These are phyloP conservation scores for Parazoanthus darwini DNA, from an alignment of 92 coral and sea anemone species.

Conservation along the genomic window DNA sequence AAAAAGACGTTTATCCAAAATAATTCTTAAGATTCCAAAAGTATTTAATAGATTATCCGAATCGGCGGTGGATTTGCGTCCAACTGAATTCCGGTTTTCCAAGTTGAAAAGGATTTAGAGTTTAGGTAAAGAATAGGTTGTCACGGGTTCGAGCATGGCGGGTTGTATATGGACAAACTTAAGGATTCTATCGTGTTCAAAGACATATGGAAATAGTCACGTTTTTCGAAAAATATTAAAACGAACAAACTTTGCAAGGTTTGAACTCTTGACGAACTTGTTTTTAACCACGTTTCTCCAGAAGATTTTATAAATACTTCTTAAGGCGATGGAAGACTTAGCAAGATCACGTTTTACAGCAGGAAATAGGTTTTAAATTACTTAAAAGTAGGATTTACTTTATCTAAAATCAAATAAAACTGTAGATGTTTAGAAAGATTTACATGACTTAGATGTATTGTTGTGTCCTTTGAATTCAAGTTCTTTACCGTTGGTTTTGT, in stretches of 20 bases:
- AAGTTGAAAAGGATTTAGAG: neutral
- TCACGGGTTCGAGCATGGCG: too few relatives aligned
- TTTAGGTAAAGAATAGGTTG: too few relatives aligned
- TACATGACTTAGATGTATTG: neutral
- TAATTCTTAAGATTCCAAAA: neutral
- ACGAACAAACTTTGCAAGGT: too few relatives aligned
- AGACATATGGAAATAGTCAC: too few relatives aligned
- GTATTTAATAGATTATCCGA: neutral
- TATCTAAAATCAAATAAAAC: too few relatives aligned
- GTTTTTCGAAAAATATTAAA: too few relatives aligned
- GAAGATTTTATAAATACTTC: neutral
- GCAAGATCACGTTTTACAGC: neutral
- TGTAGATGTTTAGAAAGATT: neutral
- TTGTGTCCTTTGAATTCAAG: neutral
- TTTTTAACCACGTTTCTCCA: neutral
- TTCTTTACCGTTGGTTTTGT: neutral
- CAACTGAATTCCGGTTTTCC: neutral
- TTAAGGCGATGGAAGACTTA: neutral
- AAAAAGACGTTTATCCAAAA: neutral
- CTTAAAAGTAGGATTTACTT: neutral
- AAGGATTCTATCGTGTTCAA: too few relatives aligned
- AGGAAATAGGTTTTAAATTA: neutral
- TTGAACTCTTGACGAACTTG: too few relatives aligned
- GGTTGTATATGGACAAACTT: too few relatives aligned
- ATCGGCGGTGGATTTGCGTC: neutral